Conservation (phyloP, 2,888 invertebrate genomes). For the Callimorpha dominula region DNA sequence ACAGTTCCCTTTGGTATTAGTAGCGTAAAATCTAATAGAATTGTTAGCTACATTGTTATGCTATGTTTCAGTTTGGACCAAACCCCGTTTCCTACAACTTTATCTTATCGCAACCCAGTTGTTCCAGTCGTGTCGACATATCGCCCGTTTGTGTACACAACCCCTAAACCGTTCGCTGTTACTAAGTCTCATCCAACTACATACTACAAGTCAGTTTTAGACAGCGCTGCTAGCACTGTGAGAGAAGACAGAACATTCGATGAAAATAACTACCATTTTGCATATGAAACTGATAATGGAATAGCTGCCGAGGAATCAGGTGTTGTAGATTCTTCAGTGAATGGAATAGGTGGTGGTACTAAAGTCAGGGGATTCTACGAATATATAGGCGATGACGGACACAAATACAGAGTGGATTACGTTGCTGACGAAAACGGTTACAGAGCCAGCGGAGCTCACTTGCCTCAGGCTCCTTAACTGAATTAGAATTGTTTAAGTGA, state of each 20-base stretch:
- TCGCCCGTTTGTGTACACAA: slow-evolving; percentile 40
- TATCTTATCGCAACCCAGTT: slow-evolving; percentile 50
- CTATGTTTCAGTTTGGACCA: slow-evolving; percentile 60
- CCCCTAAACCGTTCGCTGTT: slow-evolving; percentile 36
- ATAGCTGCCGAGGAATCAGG: slow-evolving; percentile 89
- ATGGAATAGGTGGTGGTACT: slow-evolving; percentile 83
- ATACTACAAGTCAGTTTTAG: slow-evolving; percentile 67
- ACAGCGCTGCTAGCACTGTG: slow-evolving; percentile 85
- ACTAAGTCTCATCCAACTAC: slow-evolving; percentile 42
- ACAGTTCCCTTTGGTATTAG: not conserved
- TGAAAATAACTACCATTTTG: slow-evolving; percentile 86
- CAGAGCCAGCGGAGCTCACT: slow-evolving; percentile 84
- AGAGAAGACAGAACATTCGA: slow-evolving; percentile 83
- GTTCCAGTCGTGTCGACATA: slow-evolving; percentile 29
- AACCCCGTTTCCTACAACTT: slow-evolving; percentile 54
- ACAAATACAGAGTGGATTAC: slow-evolving; percentile 86
- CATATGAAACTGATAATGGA: slow-evolving; percentile 89
- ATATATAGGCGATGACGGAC: slow-evolving; percentile 89
- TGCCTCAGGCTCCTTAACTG: slow-evolving; percentile 63
- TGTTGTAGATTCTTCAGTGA: slow-evolving; percentile 81
- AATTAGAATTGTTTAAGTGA: slow-evolving; percentile 29
- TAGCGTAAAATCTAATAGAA: not conserved
- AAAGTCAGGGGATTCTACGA: slow-evolving; percentile 89
- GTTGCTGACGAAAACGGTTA: slow-evolving; percentile 88
- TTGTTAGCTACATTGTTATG: not conserved